Evolutionary conservation across 1,140 invertebrate species (phyloP), one percentile per base, ranked within the genome.

Genomic region (Drosophila dunni): DNA sequence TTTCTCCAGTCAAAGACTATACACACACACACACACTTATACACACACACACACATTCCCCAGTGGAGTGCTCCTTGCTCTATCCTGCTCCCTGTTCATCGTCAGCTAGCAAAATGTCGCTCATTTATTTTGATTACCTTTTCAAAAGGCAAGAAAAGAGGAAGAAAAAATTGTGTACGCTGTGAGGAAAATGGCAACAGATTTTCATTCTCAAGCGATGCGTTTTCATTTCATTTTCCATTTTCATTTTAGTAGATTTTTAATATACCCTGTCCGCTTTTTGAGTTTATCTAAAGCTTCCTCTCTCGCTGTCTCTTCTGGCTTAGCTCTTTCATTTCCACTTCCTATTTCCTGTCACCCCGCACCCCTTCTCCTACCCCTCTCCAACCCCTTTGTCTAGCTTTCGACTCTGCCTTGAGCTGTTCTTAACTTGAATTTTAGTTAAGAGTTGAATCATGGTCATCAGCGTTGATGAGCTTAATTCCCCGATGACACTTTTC

Each of bases 101-200:
- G 83, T 83, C 81, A 79, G 73, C 63, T 66, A 50, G 56, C 74
- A 79, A 82, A 86, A 82, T 85, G 84, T 88, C 79, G 83, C 83
- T 88, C 84, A 89, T 86, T 86, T 86, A 88, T 88, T 88, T 88
- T 88, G 84, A 88, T 88, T 88, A 88, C 83, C 83, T 83, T 89
- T 86, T 83, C 78, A 80, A 45, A 44, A 44, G 11, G 29, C 3
- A 3, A 42, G 34, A 38, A 42, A 42, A 34, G 11, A 8, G 8
- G 15, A 17, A 34, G n/a, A 65, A 61, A 75, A 36, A 62, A 20
- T 5, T 4, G 24, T 20, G 24, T 8, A 24, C 7, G 46, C 10
- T 29, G 15, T 42, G n/a, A 63, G 72, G 58, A 68, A 65, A 76
- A 58, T 65, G 69, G 53, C 63, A 72, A 53, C 70, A 73, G 70